Evolutionary conservation across 2,113 vertebrate species (phyloP).

Genomic region (Nesogale talazaci): DNA sequence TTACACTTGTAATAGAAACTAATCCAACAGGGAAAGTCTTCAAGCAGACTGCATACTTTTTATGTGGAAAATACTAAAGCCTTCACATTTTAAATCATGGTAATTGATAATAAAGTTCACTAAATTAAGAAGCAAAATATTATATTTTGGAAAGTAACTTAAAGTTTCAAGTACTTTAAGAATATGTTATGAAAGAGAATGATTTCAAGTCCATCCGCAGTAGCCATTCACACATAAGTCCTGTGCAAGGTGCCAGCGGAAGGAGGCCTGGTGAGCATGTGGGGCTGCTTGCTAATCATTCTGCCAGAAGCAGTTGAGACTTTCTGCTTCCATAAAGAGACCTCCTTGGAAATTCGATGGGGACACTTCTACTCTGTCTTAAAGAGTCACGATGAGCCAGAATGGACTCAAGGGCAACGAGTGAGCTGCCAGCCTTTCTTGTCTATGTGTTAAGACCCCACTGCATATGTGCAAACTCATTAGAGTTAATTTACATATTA

Average conservation of each 20-base stretch:
- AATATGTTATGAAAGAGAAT: background rate
- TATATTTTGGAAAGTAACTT: conserved; percentile 7
- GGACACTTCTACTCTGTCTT: too few species aligned
- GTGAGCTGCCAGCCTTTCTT: background rate
- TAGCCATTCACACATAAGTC: conserved; percentile 34
- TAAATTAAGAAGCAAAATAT: conserved; percentile 23
- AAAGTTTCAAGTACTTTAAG: conserved; percentile 11
- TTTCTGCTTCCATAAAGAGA: too few species aligned
- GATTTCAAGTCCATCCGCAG: conserved; percentile 6
- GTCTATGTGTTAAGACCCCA: conserved; percentile 26
- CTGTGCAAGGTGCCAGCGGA: background rate
- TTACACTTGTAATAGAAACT: background rate
- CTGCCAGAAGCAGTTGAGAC: too few species aligned
- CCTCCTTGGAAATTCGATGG: too few species aligned
- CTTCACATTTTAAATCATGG: conserved; percentile 13
- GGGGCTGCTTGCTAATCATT: too few species aligned
- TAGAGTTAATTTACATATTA: conserved; percentile 50
- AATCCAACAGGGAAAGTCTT: conserved; percentile 29
- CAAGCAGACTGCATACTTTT: background rate
- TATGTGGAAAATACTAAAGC: conserved; percentile 1
- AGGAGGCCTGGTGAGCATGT: too few species aligned
- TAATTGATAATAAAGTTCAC: conserved; percentile 8
- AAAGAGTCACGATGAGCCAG: too few species aligned
- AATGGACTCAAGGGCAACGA: too few species aligned
- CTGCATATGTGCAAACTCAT: background rate